These are phyloP conservation scores for Pentalonia nigronervosa DNA, from an alignment of 1,140 invertebrate species.

Conservation along the genomic window DNA sequence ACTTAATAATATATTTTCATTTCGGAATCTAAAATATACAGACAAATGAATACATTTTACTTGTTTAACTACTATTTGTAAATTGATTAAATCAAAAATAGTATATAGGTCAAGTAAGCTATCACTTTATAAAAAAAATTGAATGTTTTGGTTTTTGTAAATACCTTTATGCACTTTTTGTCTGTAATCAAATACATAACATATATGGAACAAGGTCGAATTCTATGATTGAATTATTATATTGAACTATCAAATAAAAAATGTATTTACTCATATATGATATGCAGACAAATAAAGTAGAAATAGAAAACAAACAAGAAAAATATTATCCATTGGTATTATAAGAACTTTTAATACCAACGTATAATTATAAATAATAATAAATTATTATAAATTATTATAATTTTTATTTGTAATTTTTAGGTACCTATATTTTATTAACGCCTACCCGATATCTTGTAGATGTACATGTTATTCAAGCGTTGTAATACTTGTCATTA, in stretches of 20 bases:
- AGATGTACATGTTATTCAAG: background rate
- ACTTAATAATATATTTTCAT: background rate
- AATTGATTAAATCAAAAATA: background rate
- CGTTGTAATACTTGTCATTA: background rate
- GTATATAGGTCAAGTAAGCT: background rate
- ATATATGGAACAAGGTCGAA: background rate
- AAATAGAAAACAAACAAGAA: background rate
- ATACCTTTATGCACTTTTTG: background rate
- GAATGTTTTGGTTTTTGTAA: background rate
- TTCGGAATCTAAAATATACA: background rate
- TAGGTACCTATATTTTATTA: background rate
- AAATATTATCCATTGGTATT: background rate
- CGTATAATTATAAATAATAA: background rate
- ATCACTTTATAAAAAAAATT: background rate
- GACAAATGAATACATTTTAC: background rate
- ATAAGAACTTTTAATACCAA: background rate
- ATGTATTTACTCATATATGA: background rate
- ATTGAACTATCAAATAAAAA: background rate
- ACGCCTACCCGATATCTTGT: background rate
- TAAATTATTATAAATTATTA: too few relatives aligned
- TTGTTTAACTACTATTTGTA: background rate
- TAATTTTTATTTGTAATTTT: background rate
- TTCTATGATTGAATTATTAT: background rate
- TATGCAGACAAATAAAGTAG: background rate
- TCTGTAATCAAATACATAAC: background rate